These are phyloP conservation scores for Gambusia holbrooki DNA, from an alignment of 2,113 vertebrate genomes.

Conservation along the genomic window DNA sequence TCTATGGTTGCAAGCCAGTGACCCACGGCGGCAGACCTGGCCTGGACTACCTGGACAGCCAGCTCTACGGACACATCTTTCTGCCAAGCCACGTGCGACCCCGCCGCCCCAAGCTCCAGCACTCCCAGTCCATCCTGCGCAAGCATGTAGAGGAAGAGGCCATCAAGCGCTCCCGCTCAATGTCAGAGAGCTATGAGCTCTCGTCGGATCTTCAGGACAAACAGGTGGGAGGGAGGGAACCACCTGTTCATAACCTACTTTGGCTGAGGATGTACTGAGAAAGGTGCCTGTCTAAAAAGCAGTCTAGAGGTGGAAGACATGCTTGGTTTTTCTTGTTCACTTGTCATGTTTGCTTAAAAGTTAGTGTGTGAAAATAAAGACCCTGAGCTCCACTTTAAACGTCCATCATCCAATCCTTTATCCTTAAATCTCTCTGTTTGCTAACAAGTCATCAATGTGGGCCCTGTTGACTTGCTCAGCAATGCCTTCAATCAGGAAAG, in stretches of 20 bases:
- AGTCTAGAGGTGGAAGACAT: too few relatives aligned
- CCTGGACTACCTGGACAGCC: slow-evolving; percentile 84
- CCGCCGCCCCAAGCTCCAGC: slow-evolving; percentile 92
- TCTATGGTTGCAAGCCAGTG: slow-evolving; percentile 86
- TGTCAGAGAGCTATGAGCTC: slow-evolving; percentile 99
- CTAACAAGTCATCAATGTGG: too few relatives aligned
- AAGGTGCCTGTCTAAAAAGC: too few relatives aligned
- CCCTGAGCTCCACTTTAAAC: too few relatives aligned
- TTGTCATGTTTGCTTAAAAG: too few relatives aligned
- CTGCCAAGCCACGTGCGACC: slow-evolving; percentile 84
- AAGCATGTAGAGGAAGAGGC: slow-evolving; percentile 98
- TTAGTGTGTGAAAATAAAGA: too few relatives aligned
- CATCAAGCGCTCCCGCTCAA: slow-evolving; percentile 94
- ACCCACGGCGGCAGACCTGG: slow-evolving; percentile 83
- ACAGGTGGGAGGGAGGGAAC: slow-evolving; percentile 86
- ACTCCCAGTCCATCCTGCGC: slow-evolving; percentile 93
- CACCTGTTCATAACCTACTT: neutral
- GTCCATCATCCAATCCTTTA: too few relatives aligned
- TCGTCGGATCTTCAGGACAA: slow-evolving; percentile 98
- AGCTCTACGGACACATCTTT: slow-evolving; percentile 84
- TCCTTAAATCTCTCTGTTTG: too few relatives aligned
- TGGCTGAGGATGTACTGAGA: too few relatives aligned
- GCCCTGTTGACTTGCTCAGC: too few relatives aligned
- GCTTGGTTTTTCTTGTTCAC: too few relatives aligned
- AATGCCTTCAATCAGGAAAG: too few relatives aligned